phyloP scores from a whole-genome alignment of 2,888 invertebrate species.

The Nebria brevicollis region DNA sequence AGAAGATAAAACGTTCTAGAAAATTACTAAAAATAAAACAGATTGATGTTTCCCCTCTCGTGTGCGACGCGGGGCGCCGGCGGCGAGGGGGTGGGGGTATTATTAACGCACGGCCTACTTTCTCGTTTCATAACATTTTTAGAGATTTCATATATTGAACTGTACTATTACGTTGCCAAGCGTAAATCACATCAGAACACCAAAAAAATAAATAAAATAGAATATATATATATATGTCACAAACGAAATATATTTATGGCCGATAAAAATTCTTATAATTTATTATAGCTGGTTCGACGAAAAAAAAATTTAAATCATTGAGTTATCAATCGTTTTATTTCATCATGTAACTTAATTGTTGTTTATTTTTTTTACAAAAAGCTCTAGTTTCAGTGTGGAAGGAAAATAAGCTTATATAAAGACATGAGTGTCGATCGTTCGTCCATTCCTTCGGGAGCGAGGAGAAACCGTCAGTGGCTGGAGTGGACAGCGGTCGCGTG shows the following conservation, averaged over 20 bases:
- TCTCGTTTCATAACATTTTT: slow-evolving; percentile 22
- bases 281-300: neutral
- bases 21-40: slow-evolving; percentile 33
- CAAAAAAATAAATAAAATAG: neutral
- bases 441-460: neutral
- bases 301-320: neutral
- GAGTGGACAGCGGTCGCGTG: slow-evolving; percentile 19
- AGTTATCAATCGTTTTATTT: no score
- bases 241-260: neutral
- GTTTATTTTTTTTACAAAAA: no score
- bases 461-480: neutral
- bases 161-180: slow-evolving; percentile 13
- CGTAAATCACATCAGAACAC: slow-evolving; percentile 10
- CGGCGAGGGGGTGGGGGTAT: neutral
- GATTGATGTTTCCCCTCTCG: slow-evolving; percentile 12
- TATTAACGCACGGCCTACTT: slow-evolving; percentile 27
- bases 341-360: no score
- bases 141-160: slow-evolving; percentile 17
- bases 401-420: no score
- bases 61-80: neutral
- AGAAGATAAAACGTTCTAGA: slow-evolving; percentile 29
- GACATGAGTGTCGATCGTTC: no score
- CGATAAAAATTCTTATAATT: neutral
- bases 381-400: no score
- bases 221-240: neutral